Percentiles rank a stretch among this genome's conserved stretches.
Evolutionary conservation across 2,113 vertebrate genomes (phyloP).

Genomic region (Melanocharis versteri): DNA sequence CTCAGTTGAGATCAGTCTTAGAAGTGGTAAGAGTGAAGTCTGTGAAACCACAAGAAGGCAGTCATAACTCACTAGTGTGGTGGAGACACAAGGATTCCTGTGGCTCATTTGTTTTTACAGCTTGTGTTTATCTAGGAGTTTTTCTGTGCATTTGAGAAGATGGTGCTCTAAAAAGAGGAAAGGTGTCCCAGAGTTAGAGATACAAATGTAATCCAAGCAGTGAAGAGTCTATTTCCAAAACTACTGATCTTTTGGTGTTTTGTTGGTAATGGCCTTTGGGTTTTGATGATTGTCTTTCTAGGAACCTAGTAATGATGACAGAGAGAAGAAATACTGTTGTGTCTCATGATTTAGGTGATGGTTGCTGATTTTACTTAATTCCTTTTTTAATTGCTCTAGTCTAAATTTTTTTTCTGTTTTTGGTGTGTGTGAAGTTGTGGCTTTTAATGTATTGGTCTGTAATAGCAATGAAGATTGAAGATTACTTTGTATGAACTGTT

Average conservation of each 20-base stretch:
- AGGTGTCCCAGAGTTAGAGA: not conserved
- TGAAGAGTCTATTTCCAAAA: not conserved
- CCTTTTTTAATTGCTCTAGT: not conserved
- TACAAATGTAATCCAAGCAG: not conserved
- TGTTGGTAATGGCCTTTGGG: not conserved
- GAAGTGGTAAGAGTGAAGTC: constrained; percentile 1
- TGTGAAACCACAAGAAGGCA: constrained; percentile 24
- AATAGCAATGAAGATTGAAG: not conserved
- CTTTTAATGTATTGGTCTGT: not conserved
- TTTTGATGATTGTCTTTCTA: not conserved
- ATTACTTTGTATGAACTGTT: not conserved
- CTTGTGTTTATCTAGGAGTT: not conserved
- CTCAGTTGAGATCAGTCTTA: not conserved
- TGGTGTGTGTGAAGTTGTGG: not conserved
- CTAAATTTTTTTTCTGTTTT: not conserved
- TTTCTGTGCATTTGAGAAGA: not conserved
- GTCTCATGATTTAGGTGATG: not conserved
- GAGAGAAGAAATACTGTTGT: not conserved
- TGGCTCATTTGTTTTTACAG: constrained; percentile 1
- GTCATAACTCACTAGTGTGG: not conserved
- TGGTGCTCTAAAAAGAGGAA: not conserved
- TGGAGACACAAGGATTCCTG: not conserved
- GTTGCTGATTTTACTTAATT: not conserved
- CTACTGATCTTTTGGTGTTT: not conserved
- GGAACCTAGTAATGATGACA: not conserved